Evolutionary conservation across 2,113 vertebrate genomes (phyloP).

Genomic region (Crypturellus undulatus): DNA sequence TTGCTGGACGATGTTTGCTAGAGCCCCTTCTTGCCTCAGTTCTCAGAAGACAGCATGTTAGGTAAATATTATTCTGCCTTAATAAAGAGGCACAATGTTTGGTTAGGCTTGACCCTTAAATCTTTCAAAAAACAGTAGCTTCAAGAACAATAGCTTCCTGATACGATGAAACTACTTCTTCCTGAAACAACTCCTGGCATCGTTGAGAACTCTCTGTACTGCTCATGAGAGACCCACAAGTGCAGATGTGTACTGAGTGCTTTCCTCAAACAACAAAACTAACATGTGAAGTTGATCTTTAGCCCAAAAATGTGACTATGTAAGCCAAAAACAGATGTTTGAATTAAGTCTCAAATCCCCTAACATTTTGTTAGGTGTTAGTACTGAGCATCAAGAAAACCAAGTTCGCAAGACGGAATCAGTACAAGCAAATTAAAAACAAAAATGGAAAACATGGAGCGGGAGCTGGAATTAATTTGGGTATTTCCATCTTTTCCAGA

Average conservation of each 20-base stretch:
- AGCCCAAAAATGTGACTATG: slow-evolving; percentile 22
- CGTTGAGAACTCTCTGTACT: background rate
- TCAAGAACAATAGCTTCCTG: background rate
- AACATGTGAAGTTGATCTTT: slow-evolving; percentile 8
- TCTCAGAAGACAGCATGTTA: background rate
- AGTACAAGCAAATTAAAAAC: slow-evolving; percentile 5
- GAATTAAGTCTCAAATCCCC: slow-evolving; percentile 8
- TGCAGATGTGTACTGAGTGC: background rate
- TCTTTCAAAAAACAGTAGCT: background rate
- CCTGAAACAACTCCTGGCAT: background rate
- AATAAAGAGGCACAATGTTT: background rate
- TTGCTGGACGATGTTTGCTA: background rate
- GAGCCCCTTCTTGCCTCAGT: background rate
- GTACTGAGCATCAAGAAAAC: slow-evolving; percentile 6
- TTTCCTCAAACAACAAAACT: slow-evolving; percentile 28
- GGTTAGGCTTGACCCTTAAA: background rate
- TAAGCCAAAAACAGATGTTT: slow-evolving; percentile 38
- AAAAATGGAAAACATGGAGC: slow-evolving; percentile 3
- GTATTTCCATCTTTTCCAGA: background rate
- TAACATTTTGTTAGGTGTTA: slow-evolving; percentile 53
- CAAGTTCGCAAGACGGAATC: background rate
- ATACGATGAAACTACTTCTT: background rate
- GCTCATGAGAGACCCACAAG: accelerated
- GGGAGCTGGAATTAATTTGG: slow-evolving; percentile 1
- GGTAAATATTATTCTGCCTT: background rate